phyloP scores from a whole-genome alignment of 2,113 vertebrate genomes.

The Panthera uncia region DNA sequence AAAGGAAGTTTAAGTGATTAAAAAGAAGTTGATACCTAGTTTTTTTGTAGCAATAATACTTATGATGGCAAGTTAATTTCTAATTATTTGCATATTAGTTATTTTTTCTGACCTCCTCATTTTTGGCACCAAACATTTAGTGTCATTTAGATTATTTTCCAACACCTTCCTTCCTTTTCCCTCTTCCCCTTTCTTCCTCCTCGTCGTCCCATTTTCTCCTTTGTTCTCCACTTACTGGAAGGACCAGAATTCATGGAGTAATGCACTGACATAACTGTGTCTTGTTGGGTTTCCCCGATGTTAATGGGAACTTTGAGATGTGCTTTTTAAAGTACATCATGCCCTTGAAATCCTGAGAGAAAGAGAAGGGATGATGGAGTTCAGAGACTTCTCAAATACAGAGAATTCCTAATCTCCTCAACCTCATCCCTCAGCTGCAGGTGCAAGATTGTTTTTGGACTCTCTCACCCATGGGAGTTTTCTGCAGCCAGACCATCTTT shows the following conservation, averaged over 20 bases:
- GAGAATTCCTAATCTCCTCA: neutral
- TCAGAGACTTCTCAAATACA: neutral
- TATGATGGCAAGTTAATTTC: constrained; percentile 51
- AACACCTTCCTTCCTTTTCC: constrained; percentile 9
- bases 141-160: constrained; percentile 18
- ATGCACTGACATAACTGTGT: neutral
- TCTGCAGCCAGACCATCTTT: neutral
- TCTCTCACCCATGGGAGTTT: neutral
- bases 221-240: constrained; percentile 28
- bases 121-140: constrained; percentile 8
- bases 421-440: neutral
- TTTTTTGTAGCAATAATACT: constrained; percentile 57
- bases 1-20: constrained; percentile 61
- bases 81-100: constrained; percentile 32
- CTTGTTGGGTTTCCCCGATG: neutral
- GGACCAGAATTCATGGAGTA: constrained; percentile 37
- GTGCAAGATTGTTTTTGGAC: neutral
- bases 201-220: constrained; percentile 20
- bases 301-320: constrained; percentile 24
- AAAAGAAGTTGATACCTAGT: constrained; percentile 44
- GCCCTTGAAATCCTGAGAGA: constrained; percentile 21
- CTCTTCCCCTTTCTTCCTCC: neutral
- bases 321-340: neutral
- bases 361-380: neutral
- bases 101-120: constrained; percentile 37